Evolutionary conservation across 1,140 invertebrate genomes (phyloP), one percentile per base, ranked within the genome.

Genomic region (Caenorhabditis briggsae): DNA sequence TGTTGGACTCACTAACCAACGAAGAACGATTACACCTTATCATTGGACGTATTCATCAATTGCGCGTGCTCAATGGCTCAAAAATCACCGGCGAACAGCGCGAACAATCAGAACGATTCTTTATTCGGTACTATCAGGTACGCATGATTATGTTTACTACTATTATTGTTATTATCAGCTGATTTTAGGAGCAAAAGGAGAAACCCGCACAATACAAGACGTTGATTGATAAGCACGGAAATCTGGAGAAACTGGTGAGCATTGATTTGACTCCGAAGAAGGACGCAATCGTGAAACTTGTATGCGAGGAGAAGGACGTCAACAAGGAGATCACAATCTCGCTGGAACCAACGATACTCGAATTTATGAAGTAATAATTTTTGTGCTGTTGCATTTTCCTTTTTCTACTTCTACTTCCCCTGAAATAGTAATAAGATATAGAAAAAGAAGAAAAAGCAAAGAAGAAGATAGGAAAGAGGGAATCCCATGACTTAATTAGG

Each of bases 21-120:
- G 96, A 97, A 92, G 96, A 97, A 92, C 93, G 96, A 85, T 93
- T 96, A 33, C 95, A 96, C 91, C 93, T 97, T 55, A 92, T 97
- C 50, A 96, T 98, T 84, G 96, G 96, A 2, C 94, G 96, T 83
- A 93, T 97, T 84, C 96, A 96, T 58, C 96, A 95, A 91, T 95
- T 97, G 25, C 94, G 94, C 88, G 95, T 95, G 70, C 93, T 98
- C 14, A 98, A 97, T 74, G 96, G 96, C 23, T 96, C 96, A 61
- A 94, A 94, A 46, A 96, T 97, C 89, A 95, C 95, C 48, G 94
- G 94, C 0, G 95, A 96, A 89, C 96, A 97, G 92, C 94, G 96
- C 85, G 96, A 97, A 93, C 96, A 96, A 91, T 95, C 96, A n/a
- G 96, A 98, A 92, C 94, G 96, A 85, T 96, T 96, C 89, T 97